phyloP scores from a whole-genome alignment of 2,113 vertebrate genomes.

The Channa maculata region DNA sequence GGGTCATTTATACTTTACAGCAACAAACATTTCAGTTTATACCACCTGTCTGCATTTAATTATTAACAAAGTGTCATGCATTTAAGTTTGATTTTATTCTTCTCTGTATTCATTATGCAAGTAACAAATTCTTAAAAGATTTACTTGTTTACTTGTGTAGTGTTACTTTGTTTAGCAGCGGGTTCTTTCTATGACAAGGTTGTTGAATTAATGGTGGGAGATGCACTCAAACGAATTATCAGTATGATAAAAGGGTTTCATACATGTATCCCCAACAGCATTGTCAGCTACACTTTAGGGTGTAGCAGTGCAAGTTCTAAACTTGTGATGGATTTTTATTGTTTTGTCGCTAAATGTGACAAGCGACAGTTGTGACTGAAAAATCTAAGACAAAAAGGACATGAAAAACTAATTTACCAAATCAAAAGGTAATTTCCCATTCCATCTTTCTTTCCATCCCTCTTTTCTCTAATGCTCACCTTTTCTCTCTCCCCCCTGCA shows the following conservation, averaged over 20 bases:
- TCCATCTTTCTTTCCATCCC: conserved; percentile 24
- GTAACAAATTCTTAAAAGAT: background rate
- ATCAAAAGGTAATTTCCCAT: conserved; percentile 62
- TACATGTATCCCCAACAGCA: too few relatives aligned
- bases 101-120: background rate
- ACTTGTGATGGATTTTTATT: conserved; percentile 2
- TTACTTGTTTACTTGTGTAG: too few relatives aligned
- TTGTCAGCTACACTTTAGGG: too few relatives aligned
- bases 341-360: conserved; percentile 14
- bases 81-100: too few relatives aligned
- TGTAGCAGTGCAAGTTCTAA: conserved; percentile 12
- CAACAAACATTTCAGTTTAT: too few relatives aligned
- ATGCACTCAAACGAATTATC: too few relatives aligned
- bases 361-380: conserved; percentile 3
- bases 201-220: too few relatives aligned
- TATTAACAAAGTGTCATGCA: background rate
- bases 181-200: too few relatives aligned
- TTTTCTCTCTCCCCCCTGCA: conserved; percentile 65
- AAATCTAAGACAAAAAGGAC: conserved; percentile 14
- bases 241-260: too few relatives aligned
- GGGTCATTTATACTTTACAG: too few relatives aligned
- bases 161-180: too few relatives aligned
- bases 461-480: conserved; percentile 12
- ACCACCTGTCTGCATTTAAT: background rate
- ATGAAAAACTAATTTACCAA: conserved; percentile 61